A percentile compares a stretch with the other conserved stretches of the same genome.
Evolutionary conservation across 2,113 vertebrate species (phyloP).

Genomic region (Coryphaenoides rupestris): DNA sequence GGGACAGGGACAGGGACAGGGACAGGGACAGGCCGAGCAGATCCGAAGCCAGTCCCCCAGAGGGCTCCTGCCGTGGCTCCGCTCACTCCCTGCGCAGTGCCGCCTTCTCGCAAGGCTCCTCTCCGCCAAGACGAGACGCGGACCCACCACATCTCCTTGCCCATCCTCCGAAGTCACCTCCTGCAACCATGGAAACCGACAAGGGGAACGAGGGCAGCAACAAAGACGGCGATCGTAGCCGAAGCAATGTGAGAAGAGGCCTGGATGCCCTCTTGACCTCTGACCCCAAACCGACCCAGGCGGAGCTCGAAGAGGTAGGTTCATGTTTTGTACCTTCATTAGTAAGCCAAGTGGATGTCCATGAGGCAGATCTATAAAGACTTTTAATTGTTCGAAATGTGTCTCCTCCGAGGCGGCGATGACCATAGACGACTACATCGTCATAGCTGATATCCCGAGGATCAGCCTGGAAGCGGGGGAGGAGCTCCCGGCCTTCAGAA

Average conservation of each 20-base stretch:
- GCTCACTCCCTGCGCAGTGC: conserved; percentile 54
- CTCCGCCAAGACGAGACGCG: conserved; percentile 28
- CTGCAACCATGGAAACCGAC: conserved; percentile 34
- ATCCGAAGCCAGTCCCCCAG: conserved; percentile 39
- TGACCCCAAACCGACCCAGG: conserved; percentile 61
- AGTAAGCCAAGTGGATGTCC: not conserved
- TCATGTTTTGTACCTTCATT: not conserved
- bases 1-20: too few species aligned
- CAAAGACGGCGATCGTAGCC: conserved; percentile 49
- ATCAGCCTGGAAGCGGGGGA: conserved; percentile 77
- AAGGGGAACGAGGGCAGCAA: conserved; percentile 2
- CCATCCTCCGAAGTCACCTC: conserved; percentile 27
- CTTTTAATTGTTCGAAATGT: not conserved
- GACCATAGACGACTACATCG: conserved; percentile 86
- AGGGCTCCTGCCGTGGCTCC: conserved; percentile 58
- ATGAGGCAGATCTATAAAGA: too few species aligned
- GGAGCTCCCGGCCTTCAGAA: conserved; percentile 56
- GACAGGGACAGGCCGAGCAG: conserved; percentile 5
- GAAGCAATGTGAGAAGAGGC: conserved; percentile 64
- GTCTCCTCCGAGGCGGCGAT: conserved; percentile 66
- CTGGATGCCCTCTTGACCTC: conserved; percentile 60
- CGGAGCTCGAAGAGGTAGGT: conserved; percentile 53
- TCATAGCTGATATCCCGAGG: conserved; percentile 86
- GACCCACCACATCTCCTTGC: conserved; percentile 27
- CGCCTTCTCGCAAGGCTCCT: conserved; percentile 41